Base-by-base conservation (phyloP, 2,113 vertebrate genomes). In the Podarcis muralis region DNA sequence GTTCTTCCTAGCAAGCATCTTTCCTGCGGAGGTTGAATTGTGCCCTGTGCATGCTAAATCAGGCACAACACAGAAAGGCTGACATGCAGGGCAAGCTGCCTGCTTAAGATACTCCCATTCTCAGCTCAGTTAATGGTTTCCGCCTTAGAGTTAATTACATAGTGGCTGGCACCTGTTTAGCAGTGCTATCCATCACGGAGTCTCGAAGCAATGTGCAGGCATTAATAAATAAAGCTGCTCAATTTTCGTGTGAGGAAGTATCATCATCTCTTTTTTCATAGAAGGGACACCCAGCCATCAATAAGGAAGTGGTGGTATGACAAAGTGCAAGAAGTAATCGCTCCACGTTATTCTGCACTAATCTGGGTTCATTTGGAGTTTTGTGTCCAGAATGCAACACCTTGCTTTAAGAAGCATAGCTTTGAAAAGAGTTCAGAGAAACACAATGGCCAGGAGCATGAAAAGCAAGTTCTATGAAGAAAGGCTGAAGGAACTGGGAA, bases 151-250 rank as follows among this genome's bases (percentile, higher is more conserved):
- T 81, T 4, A 27, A 22, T 89, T 87, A 48, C 0, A 78, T 83
- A 78, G 20, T 0, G 66, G 40, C 0, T 12, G 66, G 43, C 81
- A 25, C 76, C 59, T 48, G 37, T 22, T 30, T 71, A 77, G 80
- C 32, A 32, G 65, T 57, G 37, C 23, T 25, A 76, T 32, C 81
- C 0, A 0, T 87, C 1, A 0, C 48, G 91, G 32, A 32, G 7
- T 76, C 4, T 59, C 15, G 88, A 79, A 90, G 82, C 76, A 84
- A 2, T 69, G 40, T 59, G n/a, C 40, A 53, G 35, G 32, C 32
- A 89, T 84, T 89, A 84, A 89, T 89, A 37, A 88, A 78, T 84
- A 79, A 91, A 15, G 8, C 3, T 85, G 87, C 5, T 32, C 2
- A 20, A 5, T 69, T 65, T 0, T 86, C 35, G 69, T 77, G 5